Conservation (phyloP, 2,797 vertebrate species). For the Gobio occitaniae region DNA sequence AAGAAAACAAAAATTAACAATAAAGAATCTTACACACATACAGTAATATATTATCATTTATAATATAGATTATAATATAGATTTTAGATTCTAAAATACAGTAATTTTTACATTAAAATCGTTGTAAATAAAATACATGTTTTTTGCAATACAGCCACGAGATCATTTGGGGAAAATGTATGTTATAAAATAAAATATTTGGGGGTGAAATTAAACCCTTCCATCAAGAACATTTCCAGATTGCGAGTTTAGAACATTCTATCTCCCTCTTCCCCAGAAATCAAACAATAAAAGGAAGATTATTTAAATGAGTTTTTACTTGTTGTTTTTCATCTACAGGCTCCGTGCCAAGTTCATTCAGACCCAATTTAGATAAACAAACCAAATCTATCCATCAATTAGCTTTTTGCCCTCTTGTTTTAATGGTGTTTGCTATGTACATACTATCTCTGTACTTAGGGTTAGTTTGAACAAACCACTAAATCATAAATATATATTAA, state of each 20-base stretch:
- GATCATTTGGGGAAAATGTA: too few species aligned
- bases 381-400: slow-evolving; percentile 3
- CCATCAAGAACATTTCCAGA: background rate
- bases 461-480: background rate
- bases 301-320: background rate
- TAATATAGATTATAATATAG: too few species aligned
- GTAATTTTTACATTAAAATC: too few species aligned
- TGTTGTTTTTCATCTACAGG: background rate
- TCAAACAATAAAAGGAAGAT: background rate
- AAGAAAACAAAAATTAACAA: too few species aligned
- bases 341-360: slow-evolving; percentile 6
- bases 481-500: background rate
- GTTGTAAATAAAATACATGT: too few species aligned
- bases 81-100: too few species aligned
- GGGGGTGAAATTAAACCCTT: background rate
- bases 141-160: too few species aligned
- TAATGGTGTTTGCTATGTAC: background rate
- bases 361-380: slow-evolving; percentile 6
- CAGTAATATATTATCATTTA: too few species aligned
- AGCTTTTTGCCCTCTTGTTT: background rate
- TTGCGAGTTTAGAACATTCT: background rate
- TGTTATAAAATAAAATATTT: background rate
- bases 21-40: too few species aligned
- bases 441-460: background rate
- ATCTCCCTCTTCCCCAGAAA: background rate